Evolutionary conservation across 2,888 invertebrate genomes (phyloP).

Genomic region (Temnothorax rugatulus): DNA sequence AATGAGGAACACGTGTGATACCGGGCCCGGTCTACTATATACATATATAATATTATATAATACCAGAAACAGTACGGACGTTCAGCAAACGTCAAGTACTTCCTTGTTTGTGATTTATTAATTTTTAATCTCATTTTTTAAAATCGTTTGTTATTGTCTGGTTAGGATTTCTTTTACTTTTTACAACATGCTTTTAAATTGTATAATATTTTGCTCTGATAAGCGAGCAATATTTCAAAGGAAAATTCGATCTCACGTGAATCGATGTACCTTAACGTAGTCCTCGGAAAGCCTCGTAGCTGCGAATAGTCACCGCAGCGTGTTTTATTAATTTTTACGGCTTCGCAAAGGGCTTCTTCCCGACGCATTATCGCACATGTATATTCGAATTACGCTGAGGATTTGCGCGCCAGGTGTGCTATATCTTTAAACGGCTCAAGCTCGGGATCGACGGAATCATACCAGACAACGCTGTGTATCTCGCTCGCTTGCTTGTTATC

Average conservation of each 20-base stretch:
- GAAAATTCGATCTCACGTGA: not conserved
- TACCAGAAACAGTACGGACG: not conserved
- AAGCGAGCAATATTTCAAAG: not conserved
- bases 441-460: slow-evolving; percentile 49
- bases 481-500: slow-evolving; percentile 16
- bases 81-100: not conserved
- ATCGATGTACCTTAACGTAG: slow-evolving; percentile 14
- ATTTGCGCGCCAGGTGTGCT: slow-evolving; percentile 35
- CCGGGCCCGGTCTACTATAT: not conserved
- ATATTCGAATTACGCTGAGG: slow-evolving; percentile 38
- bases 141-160: not conserved
- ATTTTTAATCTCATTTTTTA: not conserved
- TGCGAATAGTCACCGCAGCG: slow-evolving; percentile 26
- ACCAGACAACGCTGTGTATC: slow-evolving; percentile 51
- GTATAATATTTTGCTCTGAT: not conserved
- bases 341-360: slow-evolving; percentile 24
- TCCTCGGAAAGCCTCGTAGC: not conserved
- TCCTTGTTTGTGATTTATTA: not conserved
- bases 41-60: not conserved
- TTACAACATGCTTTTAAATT: not conserved
- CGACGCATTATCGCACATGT: slow-evolving; percentile 29
- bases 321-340: slow-evolving; percentile 46
- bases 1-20: slow-evolving; percentile 14
- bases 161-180: not conserved
- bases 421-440: slow-evolving; percentile 48